Percentiles rank a stretch among this genome's conserved stretches.
Evolutionary conservation across 2,888 invertebrate species (phyloP).

Genomic region (Beris morrisii): DNA sequence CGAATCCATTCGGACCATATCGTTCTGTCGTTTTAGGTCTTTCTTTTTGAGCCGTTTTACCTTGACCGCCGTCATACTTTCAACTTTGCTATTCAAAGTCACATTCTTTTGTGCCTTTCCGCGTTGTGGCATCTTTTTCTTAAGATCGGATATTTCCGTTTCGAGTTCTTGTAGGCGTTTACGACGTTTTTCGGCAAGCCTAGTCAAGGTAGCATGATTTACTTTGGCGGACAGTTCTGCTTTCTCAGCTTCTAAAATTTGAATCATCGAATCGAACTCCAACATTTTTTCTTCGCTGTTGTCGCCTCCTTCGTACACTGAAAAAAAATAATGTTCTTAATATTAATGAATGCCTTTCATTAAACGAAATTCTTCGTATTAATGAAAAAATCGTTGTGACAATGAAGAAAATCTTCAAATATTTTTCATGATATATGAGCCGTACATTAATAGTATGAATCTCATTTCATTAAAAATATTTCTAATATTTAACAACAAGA

Average conservation of each 20-base stretch:
- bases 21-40: too few species aligned
- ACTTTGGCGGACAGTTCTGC: conserved; percentile 68
- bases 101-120: conserved; percentile 70
- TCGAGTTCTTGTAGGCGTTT: conserved; percentile 78
- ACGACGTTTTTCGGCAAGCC: conserved; percentile 73
- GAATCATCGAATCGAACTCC: conserved; percentile 71
- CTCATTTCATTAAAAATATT: too few species aligned
- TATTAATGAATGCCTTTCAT: too few species aligned
- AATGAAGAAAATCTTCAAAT: too few species aligned
- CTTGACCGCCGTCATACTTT: conserved; percentile 77
- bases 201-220: conserved; percentile 63
- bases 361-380: too few species aligned
- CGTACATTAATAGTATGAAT: too few species aligned
- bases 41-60: too few species aligned
- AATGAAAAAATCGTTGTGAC: too few species aligned
- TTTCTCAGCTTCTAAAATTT: conserved; percentile 72
- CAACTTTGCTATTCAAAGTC: conserved; percentile 71
- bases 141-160: conserved; percentile 69
- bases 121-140: conserved; percentile 73
- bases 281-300: conserved; percentile 62
- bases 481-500: too few species aligned
- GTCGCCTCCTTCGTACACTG: conserved; percentile 38
- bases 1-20: too few species aligned
- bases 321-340: too few species aligned
- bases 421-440: too few species aligned